Evolutionary conservation across 2,797 vertebrate species (phyloP).

Genomic region (Tragopan temminckii): DNA sequence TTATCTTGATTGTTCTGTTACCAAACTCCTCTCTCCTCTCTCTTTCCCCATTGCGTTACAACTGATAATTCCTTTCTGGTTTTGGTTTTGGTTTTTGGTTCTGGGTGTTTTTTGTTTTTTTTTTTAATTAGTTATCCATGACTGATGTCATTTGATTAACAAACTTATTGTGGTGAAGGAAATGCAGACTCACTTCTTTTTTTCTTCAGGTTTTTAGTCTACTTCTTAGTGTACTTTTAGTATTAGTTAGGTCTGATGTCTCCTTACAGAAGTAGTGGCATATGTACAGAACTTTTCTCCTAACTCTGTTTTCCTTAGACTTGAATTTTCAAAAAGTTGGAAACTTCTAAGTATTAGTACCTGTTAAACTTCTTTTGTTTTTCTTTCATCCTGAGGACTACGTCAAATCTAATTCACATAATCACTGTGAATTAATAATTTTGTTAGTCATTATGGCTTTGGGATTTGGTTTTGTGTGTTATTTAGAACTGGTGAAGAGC

Average conservation of each 20-base stretch:
- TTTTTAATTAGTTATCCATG: background rate
- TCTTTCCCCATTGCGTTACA: background rate
- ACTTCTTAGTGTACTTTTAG: background rate
- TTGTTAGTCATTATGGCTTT: background rate
- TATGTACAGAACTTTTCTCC: background rate
- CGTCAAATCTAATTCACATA: background rate
- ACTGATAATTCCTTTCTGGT: background rate
- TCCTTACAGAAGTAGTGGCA: background rate
- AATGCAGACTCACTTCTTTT: background rate
- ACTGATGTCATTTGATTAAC: background rate
- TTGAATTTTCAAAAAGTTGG: background rate
- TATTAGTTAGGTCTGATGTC: background rate
- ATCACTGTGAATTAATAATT: background rate
- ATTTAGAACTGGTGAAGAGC: background rate
- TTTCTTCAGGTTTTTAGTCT: background rate
- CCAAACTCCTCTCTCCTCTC: background rate
- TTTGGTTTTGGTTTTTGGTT: background rate
- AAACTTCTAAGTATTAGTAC: background rate
- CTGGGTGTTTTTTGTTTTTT: background rate
- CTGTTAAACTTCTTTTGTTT: background rate
- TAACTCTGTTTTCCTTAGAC: background rate
- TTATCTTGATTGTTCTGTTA: background rate
- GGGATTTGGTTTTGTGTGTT: background rate
- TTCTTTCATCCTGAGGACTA: background rate
- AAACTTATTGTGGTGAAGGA: background rate